phyloP scores from a whole-genome alignment of 2,113 vertebrate genomes.

The Gambusia affinis region DNA sequence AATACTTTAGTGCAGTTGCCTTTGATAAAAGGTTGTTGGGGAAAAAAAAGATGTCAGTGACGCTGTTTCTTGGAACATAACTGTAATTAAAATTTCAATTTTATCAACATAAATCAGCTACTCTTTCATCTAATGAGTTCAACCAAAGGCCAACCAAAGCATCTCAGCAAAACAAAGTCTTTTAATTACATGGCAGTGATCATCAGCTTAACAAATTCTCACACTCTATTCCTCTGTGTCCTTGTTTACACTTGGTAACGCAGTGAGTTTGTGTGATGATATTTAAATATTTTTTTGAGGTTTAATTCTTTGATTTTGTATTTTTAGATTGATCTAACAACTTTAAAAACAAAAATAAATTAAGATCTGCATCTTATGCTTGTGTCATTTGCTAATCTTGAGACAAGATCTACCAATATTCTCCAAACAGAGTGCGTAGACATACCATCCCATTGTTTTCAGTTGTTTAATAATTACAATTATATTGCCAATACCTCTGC shows the following conservation, averaged over 20 bases:
- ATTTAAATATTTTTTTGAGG: not conserved
- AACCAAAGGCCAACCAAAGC: constrained; percentile 40
- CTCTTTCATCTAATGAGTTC: constrained; percentile 33
- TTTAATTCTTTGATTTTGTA: not conserved
- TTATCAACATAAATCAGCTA: constrained; percentile 47
- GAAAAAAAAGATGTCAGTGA: constrained; percentile 9
- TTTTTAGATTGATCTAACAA: not conserved
- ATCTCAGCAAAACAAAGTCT: constrained; percentile 38
- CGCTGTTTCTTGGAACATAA: constrained; percentile 3
- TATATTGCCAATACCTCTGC: constrained; percentile 14
- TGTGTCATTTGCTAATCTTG: constrained; percentile 2
- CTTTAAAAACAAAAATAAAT: not conserved
- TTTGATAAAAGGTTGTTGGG: constrained; percentile 30
- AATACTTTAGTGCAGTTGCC: constrained; percentile 23
- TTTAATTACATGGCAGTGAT: constrained; percentile 47
- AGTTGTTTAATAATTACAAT: constrained; percentile 16
- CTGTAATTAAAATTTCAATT: constrained; percentile 53
- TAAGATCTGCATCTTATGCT: not conserved
- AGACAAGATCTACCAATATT: not conserved
- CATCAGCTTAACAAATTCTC: constrained; percentile 17
- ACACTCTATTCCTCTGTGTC: not conserved
- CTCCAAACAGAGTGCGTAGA: constrained; percentile 2
- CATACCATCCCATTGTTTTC: constrained; percentile 23
- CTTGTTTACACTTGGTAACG: constrained; percentile 18
- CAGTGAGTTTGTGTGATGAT: constrained; percentile 4